A percentile compares a stretch with the other conserved stretches of the same genome.
These are phyloP conservation scores for Limosa lapponica DNA, from an alignment of 2,797 vertebrate genomes.

Conservation along the genomic window DNA sequence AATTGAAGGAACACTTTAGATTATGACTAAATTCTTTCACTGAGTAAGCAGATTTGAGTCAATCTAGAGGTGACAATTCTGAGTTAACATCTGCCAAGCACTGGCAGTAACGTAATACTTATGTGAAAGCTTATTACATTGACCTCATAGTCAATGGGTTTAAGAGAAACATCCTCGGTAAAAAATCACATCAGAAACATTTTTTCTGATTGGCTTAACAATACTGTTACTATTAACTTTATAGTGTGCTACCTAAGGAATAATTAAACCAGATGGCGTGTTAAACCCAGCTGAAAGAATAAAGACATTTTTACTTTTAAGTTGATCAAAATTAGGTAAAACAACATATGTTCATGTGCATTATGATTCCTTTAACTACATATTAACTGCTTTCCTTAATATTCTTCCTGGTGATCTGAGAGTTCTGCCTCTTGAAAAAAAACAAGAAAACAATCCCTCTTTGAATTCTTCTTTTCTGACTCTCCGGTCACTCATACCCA, in stretches of 20 bases:
- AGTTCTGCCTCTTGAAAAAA: neutral
- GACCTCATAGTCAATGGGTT: conserved; percentile 51
- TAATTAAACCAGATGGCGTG: conserved; percentile 81
- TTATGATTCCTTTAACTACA: conserved; percentile 65
- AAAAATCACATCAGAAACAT: conserved; percentile 56
- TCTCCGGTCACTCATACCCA: neutral
- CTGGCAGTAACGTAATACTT: conserved; percentile 52
- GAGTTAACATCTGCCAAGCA: conserved; percentile 59
- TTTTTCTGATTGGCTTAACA: conserved; percentile 62
- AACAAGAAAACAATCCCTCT: neutral
- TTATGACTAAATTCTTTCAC: conserved; percentile 34
- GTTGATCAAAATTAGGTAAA: conserved; percentile 78
- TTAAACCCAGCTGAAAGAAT: conserved; percentile 59
- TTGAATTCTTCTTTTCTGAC: neutral
- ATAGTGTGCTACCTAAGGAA: conserved; percentile 72
- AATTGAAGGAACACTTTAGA: neutral
- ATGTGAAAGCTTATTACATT: conserved; percentile 51
- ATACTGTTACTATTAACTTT: conserved; percentile 74
- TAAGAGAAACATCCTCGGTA: conserved; percentile 40
- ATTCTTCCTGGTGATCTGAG: conserved; percentile 65
- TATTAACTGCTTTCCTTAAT: conserved; percentile 69
- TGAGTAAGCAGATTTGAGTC: conserved; percentile 40
- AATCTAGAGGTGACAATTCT: conserved; percentile 27
- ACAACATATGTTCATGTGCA: conserved; percentile 76
- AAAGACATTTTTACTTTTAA: conserved; percentile 74